Base-by-base conservation (phyloP, 2,113 vertebrate species). In the Cyanoramphus novaezelandiae region DNA sequence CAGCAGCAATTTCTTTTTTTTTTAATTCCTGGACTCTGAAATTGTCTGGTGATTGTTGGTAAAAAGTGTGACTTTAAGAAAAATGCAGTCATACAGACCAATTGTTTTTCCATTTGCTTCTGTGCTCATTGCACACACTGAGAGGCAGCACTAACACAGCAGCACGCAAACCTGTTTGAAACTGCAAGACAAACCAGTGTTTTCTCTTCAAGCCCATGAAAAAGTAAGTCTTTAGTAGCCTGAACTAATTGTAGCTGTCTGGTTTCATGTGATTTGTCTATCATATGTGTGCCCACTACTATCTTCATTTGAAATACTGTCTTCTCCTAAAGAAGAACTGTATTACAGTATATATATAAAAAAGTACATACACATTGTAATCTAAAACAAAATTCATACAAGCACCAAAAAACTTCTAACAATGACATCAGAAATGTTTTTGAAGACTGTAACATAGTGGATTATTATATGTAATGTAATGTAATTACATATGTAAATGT, bases 41-140 rank as follows among this genome's bases (percentile, higher is more conserved):
- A 83, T 80, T 0, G 0, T 43, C 70, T 77, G 52, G 37, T 0
- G 0, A 27, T 59, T 41, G 29, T 3, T 67, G 50, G 65, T 47
- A n/a, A 59, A 49, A 88, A 29, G 31, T 33, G 46, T 29, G 65
- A 90, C n/a, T 82, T 93, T 70, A 82, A 91, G 70, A 82, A 49
- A 88, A 88, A 62, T 37, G 62, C 29, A 60, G 65, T 29, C 39
- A 10, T 44, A 4, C 62, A 87, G 87, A 60, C 8, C 12, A 64
- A 90, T 82, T 24, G 16, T 15, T 95, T 95, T 95, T 53, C 87
- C 94, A 31, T 57, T 39, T 37, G 31, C 41, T 79, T 63, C 57
- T 57, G 67, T 37, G 43, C 53, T 65, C 0, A 0, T 6, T 57
- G 55, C 55, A 57, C 20, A 57, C 33, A 21, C 33, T 2, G 77